Percentiles rank a stretch among this genome's conserved stretches.
phyloP scores from a whole-genome alignment of 2,113 vertebrate genomes.

The Thalassoma bifasciatum region DNA sequence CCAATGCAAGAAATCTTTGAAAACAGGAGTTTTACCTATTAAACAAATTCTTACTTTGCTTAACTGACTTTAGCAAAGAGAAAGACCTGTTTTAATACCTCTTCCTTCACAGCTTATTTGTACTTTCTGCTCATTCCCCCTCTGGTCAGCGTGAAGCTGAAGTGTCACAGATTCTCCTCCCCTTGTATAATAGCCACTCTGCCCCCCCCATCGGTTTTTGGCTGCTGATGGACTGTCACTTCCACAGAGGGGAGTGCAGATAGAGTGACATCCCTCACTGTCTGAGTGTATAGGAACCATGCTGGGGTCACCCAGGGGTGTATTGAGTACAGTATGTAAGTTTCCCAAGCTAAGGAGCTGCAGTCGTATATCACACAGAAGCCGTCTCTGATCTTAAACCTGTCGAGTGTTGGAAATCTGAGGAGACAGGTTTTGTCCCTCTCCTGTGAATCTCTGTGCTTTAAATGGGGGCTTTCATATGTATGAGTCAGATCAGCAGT shows the following conservation, averaged over 20 bases:
- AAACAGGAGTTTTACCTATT: not conserved
- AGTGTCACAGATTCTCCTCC: constrained; percentile 30
- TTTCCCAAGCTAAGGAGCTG: constrained; percentile 66
- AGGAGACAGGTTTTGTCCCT: constrained; percentile 60
- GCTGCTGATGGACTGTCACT: constrained; percentile 72
- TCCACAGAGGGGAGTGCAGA: constrained; percentile 35
- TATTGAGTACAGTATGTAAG: constrained; percentile 53
- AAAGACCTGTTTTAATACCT: not conserved
- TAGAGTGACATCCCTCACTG: constrained; percentile 61
- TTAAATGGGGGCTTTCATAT: constrained; percentile 77
- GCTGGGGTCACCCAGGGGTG: constrained; percentile 72
- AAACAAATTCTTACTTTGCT: no score
- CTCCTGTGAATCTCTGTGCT: constrained; percentile 62
- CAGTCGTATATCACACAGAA: constrained; percentile 57
- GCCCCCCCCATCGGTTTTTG: constrained; percentile 62
- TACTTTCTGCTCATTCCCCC: constrained; percentile 15
- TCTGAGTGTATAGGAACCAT: constrained; percentile 72
- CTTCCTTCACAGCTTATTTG: not conserved
- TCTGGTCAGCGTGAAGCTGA: constrained; percentile 12
- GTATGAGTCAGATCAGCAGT: constrained; percentile 76
- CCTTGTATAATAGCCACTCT: constrained; percentile 60
- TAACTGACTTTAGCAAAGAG: no score
- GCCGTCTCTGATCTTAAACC: constrained; percentile 75
- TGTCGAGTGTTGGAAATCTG: constrained; percentile 65
- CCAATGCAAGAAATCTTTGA: no score